Base-by-base conservation (phyloP, 2,888 invertebrate species). In the Drosophila subquinaria region DNA sequence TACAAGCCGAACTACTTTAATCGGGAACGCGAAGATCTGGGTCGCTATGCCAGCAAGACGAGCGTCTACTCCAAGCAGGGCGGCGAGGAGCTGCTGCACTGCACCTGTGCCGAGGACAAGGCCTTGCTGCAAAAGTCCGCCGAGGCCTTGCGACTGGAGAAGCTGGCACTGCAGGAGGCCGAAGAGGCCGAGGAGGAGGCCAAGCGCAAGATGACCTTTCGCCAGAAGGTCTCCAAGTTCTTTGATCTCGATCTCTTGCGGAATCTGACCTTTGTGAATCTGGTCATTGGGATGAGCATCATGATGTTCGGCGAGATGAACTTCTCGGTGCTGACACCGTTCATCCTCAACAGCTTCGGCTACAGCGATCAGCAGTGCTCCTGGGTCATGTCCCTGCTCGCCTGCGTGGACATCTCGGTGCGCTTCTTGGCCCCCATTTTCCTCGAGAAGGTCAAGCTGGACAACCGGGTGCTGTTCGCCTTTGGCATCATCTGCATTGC, bases 221-320 rank as follows among this genome's bases (percentile, higher is more conserved):
- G 93, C 51, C 92, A 95, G 86, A 95, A 95, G 90, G 84, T 96
- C 0, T 92, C 94, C 2, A 93, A 94, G 56, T 96, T 96, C 87
- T 96, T 96, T 83, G 96, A 96, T 89, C 93, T 96, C 52, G 95
- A 95, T 88, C 93, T 96, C 51, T 88, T 96, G 35, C 94, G 94
- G 81, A 96, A 96, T 91, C 94, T 94, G 5, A 94, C 95, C 3
- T 96, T 95, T 79, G 94, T 96, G 5, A 96, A 95, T 82, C 92
- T 96, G 45, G 95, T 95, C 94, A 73, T 96, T 66, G 96, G 96
- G 23, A 94, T 96, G 76, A 96, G 95, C 13, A 92, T 96, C 48
- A 96, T 96, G n/a, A 95, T 95, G 90, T 96, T 96, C 81, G 95
- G 94, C 20, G 96, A 96, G 91, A 90, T 96, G 53, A 96, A 96